Evolutionary conservation across 2,888 invertebrate species (phyloP), one percentile per base, ranked within the genome.

Genomic region (Apamea monoglypha): DNA sequence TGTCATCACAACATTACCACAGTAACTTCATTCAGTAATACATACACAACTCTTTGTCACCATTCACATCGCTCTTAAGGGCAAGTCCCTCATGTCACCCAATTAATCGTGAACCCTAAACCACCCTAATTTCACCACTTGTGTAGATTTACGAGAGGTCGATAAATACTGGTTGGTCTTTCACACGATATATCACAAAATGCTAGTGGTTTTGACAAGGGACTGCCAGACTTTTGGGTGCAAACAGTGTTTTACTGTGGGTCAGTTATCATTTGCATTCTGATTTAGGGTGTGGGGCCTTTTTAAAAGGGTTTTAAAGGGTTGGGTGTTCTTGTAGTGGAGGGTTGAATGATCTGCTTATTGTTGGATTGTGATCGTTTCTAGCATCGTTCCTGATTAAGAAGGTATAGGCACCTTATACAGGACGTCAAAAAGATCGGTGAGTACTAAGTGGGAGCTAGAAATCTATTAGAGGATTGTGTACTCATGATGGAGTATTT

Each of bases 181-280:
- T 63, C 81, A 74, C 79, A 87, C 91, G 82, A 94, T 94, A 94
- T 94, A 92, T 94, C 93, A 94, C 87, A 71, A 84, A 88, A 92
- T 87, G 92, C 90, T 92, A 91, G 92, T 95, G 94, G 87, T 90
- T 89, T 86, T 95, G 95, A 95, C 95, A 93, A 69, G 92, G 93
- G 93, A 81, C 88, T 84, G 87, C 78, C 83, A 86, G 89, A 91
- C 85, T 91, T 89, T 89, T 80, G 86, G 85, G 81, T 70, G 81
- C 80, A 84, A 84, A 87, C 80, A 85, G 50, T 88, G 89, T 89
- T 89, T 87, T 87, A 87, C 83, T 72, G 78, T 40, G 70, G 82
- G 56, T 63, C 84, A 78, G 86, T 86, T 85, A 87, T 89, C 80
- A 88, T 89, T 89, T 84, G 85, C 90, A 88, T 85, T 84, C 79